Evolutionary conservation across 2,888 invertebrate genomes (phyloP).

Genomic region (Macropis europaea): DNA sequence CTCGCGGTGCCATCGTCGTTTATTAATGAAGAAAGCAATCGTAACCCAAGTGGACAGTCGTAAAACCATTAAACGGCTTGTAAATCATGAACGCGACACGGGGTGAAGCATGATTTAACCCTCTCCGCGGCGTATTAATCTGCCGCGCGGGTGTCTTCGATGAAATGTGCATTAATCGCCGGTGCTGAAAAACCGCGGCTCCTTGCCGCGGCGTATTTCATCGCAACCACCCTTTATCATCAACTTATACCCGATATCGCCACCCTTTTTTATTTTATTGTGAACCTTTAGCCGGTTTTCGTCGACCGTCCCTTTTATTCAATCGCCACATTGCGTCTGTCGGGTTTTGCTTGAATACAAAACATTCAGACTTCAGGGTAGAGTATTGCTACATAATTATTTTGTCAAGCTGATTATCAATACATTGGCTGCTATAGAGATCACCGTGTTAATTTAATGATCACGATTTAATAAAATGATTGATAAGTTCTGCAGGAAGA

Average conservation of each 20-base stretch:
- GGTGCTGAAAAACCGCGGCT: slow-evolving; percentile 36
- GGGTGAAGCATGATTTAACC: slow-evolving; percentile 61
- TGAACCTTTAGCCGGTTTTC: too few species aligned
- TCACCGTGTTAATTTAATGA: too few species aligned
- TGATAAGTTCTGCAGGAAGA: too few species aligned
- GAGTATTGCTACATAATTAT: too few species aligned
- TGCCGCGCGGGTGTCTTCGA: slow-evolving; percentile 54
- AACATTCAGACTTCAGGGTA: too few species aligned
- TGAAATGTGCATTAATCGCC: slow-evolving; percentile 62
- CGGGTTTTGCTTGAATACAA: too few species aligned
- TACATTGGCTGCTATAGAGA: too few species aligned
- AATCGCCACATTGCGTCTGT: too few species aligned
- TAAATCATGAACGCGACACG: slow-evolving; percentile 53
- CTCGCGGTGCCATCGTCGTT: too few species aligned
- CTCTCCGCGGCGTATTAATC: slow-evolving; percentile 58
- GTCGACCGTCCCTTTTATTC: too few species aligned
- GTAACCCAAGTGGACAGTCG: slow-evolving; percentile 54
- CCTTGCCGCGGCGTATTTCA: slow-evolving; percentile 40
- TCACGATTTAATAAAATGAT: too few species aligned
- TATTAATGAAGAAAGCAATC: slow-evolving; percentile 59
- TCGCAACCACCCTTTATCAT: slow-evolving; percentile 26
- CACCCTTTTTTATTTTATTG: slow-evolving; percentile 8
- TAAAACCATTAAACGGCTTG: slow-evolving; percentile 59
- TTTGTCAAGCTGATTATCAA: too few species aligned
- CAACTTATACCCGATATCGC: slow-evolving; percentile 18